Evolutionary conservation across 2,113 vertebrate genomes (phyloP).

Genomic region (Zosterops hypoxanthus): DNA sequence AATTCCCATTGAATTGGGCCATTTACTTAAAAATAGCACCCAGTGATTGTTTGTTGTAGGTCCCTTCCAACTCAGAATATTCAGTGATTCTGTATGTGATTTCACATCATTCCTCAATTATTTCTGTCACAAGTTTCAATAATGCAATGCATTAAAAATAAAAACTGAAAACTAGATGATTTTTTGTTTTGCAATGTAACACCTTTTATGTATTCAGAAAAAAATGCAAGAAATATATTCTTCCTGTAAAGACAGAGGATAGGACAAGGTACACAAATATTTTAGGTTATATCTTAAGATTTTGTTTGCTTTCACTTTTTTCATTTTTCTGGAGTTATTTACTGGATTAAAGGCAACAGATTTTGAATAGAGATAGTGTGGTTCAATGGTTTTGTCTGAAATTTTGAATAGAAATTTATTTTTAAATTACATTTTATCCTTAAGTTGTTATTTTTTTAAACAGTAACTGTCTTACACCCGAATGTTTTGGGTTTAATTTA

Average conservation of each 20-base stretch:
- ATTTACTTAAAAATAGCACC: background rate
- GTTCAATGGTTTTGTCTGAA: conserved; percentile 11
- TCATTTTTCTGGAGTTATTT: conserved; percentile 56
- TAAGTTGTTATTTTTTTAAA: background rate
- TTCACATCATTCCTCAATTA: background rate
- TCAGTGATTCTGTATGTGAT: background rate
- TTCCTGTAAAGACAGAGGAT: background rate
- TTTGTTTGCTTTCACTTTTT: conserved; percentile 57
- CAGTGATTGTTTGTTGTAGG: no score
- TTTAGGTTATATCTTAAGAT: conserved; percentile 6
- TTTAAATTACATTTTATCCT: conserved; percentile 8
- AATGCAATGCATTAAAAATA: background rate
- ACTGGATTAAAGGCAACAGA: conserved; percentile 37
- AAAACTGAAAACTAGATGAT: background rate
- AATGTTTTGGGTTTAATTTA: background rate
- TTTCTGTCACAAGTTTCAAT: background rate
- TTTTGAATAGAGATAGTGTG: background rate
- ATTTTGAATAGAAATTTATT: conserved; percentile 38
- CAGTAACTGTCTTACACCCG: background rate
- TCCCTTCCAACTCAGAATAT: background rate
- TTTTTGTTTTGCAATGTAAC: background rate
- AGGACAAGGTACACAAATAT: conserved; percentile 10
- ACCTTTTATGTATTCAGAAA: background rate
- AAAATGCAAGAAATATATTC: background rate
- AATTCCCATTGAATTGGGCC: no score